Evolutionary conservation across 2,888 invertebrate species (phyloP), one percentile per base, ranked within the genome.

Genomic region (Linnaemya vulpina): DNA sequence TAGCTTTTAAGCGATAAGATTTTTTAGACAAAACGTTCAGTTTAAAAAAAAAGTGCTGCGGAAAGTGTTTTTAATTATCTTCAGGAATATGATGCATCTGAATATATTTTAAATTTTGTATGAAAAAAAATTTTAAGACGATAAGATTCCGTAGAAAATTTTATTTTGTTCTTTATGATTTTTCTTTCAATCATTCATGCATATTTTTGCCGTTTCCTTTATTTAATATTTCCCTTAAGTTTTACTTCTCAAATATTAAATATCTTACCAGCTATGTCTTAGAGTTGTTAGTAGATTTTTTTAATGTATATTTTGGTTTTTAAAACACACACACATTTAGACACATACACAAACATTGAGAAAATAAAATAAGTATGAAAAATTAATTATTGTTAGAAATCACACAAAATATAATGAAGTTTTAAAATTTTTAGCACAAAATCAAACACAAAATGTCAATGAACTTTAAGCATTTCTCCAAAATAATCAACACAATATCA

Each of bases 221-320:
- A 20, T 9, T 22, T 13, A 4, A 15, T 1, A 40, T 43, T 53
- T 15, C 22, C 17, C 60, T 30, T 25, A 46, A 46, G 9, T 63
- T n/a, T 17, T 43, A n/a, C n/a, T 60, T 51, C 30, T 43, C 68
- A 15, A 51, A 20, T 60, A 25, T 62, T 10, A 43, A n/a, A 46
- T 63, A 46, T 86, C 90, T 91, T 91, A 91, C 90, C 90, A 84
- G 91, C 89, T 90, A 90, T 90, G 90, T 87, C 85, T 85, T 84
- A 75, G 58, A 82, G 78, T 75, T 75, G 78, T 82, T 81, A 82
- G 70, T 82, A 60, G 55, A 22, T 3, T 43, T 75, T 55, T 30
- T 30, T 58, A 40, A 15, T 77, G 79, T 76, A 49, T 79, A n/a
- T 71, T 55, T 65, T 60, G 35, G 49, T 75, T 62, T 74, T 40